Base-by-base conservation (phyloP, 2,888 invertebrate species). In the Eristalis intricaria region DNA sequence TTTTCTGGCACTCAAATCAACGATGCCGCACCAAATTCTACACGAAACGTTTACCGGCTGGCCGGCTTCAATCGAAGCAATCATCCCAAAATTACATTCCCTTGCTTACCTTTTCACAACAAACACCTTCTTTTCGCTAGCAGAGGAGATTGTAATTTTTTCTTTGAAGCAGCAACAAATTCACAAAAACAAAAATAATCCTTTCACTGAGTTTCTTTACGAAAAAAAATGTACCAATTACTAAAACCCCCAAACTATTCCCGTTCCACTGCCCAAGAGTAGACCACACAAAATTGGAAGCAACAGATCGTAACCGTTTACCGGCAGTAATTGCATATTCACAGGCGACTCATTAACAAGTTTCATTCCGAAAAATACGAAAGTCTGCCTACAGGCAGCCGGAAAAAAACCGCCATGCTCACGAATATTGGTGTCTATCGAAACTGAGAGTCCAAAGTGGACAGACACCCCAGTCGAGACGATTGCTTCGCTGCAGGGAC, bases 351-450 rank as follows among this genome's bases (percentile, higher is more conserved):
- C 35, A 22, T 10, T 32, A 38, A 22, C 23, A 10, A 64, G 13
- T 64, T 50, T 38, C 19, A 38, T 15, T 64, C 58, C 58, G 58
- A 76, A 64, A 82, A 77, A 50, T n/a, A 83, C 70, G 56, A 83
- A 61, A 70, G 78, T 60, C 73, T 79, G 70, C 75, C 40, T 19
- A 22, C 11, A 83, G 70, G 61, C 26, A 70, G 50, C 82, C 69
- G 83, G 56, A 1, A 70, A 60, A 70, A 64, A 43, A 26, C 56
- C 43, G 38, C 73, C 32, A 77, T 86, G 86, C 26, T 61, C 61
- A 65, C 82, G 83, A 82, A 71, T 76, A 85, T 84, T 79, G 68
- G 69, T 77, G 76, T 64, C 73, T 64, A 69, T 77, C 58, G 76
- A 81, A 85, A 77, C 81, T 81, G 81, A 81, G 81, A 85, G 84